Evolutionary conservation across 2,888 invertebrate genomes (phyloP).

Genomic region (Melolontha melolontha): DNA sequence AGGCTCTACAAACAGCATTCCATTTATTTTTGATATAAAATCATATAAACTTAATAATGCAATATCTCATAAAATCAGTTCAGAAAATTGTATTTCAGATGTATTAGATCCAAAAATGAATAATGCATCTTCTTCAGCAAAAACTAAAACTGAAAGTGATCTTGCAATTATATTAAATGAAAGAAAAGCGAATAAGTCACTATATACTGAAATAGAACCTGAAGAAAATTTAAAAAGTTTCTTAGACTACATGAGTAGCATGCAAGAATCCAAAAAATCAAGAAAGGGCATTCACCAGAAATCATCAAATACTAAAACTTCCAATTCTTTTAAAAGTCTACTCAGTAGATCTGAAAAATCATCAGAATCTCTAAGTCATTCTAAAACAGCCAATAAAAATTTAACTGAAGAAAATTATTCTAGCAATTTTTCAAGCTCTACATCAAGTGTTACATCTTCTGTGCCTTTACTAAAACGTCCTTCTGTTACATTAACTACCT

Average conservation of each 20-base stretch:
- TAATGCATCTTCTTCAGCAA: neutral
- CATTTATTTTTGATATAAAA: neutral
- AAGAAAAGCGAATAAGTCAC: neutral
- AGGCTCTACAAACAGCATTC: constrained; percentile 4
- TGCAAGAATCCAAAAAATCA: constrained; percentile 32
- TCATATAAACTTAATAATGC: neutral
- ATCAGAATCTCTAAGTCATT: constrained; percentile 5
- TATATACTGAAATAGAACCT: constrained; percentile 7
- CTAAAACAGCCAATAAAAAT: constrained; percentile 13
- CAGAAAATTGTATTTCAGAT: constrained; percentile 9
- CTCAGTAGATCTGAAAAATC: constrained; percentile 25
- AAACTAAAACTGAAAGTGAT: constrained; percentile 3
- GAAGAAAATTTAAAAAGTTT: constrained; percentile 37
- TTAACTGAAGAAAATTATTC: constrained; percentile 28
- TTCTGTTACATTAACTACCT: constrained; percentile 38
- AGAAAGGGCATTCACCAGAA: constrained; percentile 5
- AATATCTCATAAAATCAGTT: constrained; percentile 9
- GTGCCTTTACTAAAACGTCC: constrained; percentile 43
- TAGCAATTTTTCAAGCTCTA: constrained; percentile 36
- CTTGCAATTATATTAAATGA: constrained; percentile 2
- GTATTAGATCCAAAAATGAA: constrained; percentile 7
- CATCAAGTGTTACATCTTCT: constrained; percentile 26
- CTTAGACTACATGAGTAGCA: constrained; percentile 33
- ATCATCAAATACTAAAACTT: constrained; percentile 3
- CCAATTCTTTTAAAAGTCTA: constrained; percentile 41